Base-by-base conservation (phyloP, 1,140 invertebrate species). In the Temnothorax curvispinosus region DNA sequence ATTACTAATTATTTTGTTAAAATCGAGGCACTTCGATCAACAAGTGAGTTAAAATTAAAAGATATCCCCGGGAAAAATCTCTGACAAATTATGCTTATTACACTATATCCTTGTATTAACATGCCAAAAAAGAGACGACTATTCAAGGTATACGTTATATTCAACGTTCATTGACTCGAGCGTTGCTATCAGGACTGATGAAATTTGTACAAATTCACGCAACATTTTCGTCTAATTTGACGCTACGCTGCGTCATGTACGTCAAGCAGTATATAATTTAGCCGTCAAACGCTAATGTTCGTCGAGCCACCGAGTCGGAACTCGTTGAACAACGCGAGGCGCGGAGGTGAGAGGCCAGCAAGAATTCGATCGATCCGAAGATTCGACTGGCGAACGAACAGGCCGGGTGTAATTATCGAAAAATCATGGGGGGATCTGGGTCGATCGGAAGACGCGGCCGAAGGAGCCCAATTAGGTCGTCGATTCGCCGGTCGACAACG, bases 381-480 rank as follows among this genome's bases (percentile, higher is more conserved):
- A 58, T 52, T 85, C 84, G 90, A 85, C 75, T 32, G 56, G n/a
- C 71, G 35, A 64, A 8, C 35, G 64, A n/a, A 54, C 4, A 6
- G n/a, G 27, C 5, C 18, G 87, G 62, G 82, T 89, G 87, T 91
- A 92, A 91, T 91, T 90, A 91, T 93, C 76, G 85, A 90, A 87
- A 88, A 91, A 89, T 90, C 82, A 88, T 74, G 62, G 80, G 85
- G 65, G 71, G 77, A 88, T 91, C 87, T 69, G 86, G 85, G 76
- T 88, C 77, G 90, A 87, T 67, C 67, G 58, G 74, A 85, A 85
- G 74, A 69, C 6, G 75, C 54, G 47, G 32, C 54, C n/a, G 52
- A 60, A 74, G 18, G 62, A 56, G 80, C 32, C 89, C 91, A 93
- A 93, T 93, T 92, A 93, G 92, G 78, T 78, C 85, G 86, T 44